Evolutionary conservation across 2,888 invertebrate genomes (phyloP), one percentile per base, ranked within the genome.

Genomic region (Temnothorax ravouxi): DNA sequence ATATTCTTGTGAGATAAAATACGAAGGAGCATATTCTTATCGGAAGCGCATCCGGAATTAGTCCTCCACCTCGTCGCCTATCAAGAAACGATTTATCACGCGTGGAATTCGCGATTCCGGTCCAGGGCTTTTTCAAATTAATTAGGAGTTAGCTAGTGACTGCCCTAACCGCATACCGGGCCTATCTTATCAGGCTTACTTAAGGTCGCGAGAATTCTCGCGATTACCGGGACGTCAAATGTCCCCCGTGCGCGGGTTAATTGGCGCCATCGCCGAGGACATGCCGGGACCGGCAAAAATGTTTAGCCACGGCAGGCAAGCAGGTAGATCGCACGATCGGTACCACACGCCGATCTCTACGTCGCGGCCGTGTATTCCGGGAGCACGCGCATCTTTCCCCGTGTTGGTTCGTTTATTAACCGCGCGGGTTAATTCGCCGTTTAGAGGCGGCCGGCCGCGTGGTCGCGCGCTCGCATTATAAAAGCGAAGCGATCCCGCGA

Each of bases 361-460:
- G 62, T 34, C 76, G 80, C 38, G 69, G 38, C 59, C 34, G 72
- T 61, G 47, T 71, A 56, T 80, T 64, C 80, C 62, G 64, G 52
- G 81, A 86, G 88, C 89, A 84, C 89, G 89, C 84, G 90, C 92
- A 88, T 83, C 88, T 85, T 81, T 80, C 21, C 34, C 8, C 47
- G n/a, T 64, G 29, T 3, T 29, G 86, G 92, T 93, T 92, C 91
- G 92, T 93, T 93, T 93, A 93, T 94, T 93, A 93, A 93, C 91
- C 92, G 90, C 92, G 90, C 89, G 91, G 92, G 92, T 94, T 94
- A 94, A 94, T 93, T 93, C 92, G 93, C 88, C 92, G 93, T 93
- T 94, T 93, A 91, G 91, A 92, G 90, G 87, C 89, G 90, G 87
- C 89, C 87, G 88, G 81, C 79, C 76, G 71, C 59, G 87, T 86